phyloP scores from a whole-genome alignment of 1,140 invertebrate species.

The Coptotermes formosanus region DNA sequence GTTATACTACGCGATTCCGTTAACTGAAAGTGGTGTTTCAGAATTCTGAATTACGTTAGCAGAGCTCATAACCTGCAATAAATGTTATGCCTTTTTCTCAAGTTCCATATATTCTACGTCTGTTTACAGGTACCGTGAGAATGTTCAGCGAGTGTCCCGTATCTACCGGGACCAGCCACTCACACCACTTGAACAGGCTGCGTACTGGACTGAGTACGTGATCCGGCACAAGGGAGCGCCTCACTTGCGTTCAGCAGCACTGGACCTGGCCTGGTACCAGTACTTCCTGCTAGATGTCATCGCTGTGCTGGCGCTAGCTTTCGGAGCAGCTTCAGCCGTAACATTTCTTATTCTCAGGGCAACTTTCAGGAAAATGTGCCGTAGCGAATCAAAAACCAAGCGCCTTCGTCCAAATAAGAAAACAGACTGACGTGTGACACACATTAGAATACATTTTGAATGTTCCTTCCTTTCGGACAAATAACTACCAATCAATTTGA shows the following conservation, averaged over 20 bases:
- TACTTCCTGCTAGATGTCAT: slow-evolving; percentile 39
- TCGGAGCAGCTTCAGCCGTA: neutral
- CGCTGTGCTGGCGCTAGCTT: slow-evolving; percentile 30
- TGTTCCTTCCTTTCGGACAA: too few species aligned
- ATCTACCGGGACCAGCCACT: slow-evolving; percentile 38
- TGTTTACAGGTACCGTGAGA: slow-evolving; percentile 4
- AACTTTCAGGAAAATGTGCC: neutral
- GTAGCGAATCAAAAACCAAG: neutral
- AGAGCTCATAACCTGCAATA: neutral
- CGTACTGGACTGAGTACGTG: slow-evolving; percentile 40
- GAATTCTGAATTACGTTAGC: neutral
- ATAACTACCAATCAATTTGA: too few species aligned
- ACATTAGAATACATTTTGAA: too few species aligned
- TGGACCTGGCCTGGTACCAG: slow-evolving; percentile 38
- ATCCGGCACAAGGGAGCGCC: slow-evolving; percentile 39
- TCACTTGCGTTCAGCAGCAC: slow-evolving; percentile 37
- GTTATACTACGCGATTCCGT: too few species aligned
- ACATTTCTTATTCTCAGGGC: neutral
- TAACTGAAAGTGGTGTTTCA: neutral
- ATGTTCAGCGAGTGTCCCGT: slow-evolving; percentile 28
- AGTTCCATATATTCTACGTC: neutral
- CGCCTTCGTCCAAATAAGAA: neutral
- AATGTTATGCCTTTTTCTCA: neutral
- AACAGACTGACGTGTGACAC: neutral
- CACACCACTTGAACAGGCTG: slow-evolving; percentile 37